Evolutionary conservation across 2,113 vertebrate species (phyloP), one percentile per base, ranked within the genome.

Genomic region (Onychostruthus taczanowskii): DNA sequence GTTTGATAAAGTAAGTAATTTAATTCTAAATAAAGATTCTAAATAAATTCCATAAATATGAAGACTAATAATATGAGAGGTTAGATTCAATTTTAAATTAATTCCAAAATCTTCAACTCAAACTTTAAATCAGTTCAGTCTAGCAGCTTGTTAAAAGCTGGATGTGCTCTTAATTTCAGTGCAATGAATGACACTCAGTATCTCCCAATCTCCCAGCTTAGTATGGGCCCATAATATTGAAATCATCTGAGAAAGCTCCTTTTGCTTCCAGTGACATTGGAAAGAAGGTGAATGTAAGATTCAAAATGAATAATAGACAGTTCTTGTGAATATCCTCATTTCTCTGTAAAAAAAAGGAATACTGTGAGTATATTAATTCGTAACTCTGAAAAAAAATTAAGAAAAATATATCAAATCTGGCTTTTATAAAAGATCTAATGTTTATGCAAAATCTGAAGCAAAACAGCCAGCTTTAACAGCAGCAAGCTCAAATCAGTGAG

Each of bases 1-100:
- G 49, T 52, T 70, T 87, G 73, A 92, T 80, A 66, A n/a, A 89
- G 39, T 55, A 90, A 87, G 39, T 78, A 17, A 74, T 91, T 91
- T 87, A 78, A 78, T 89, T 84, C 72, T 84, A 92, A 90, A 87
- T n/a, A 70, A 37, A 66, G 4, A 87, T 87, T 58, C 31, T 84
- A 91, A 93, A 91, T 87, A 64, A 81, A 70, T 78, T 93, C 52
- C 21, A 82, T 67, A 94, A 84, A 59, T 74, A 84, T 35, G 58
- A 91, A 77, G 43, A 84, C 66, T 84, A 91, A 84, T 87, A 78
- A 87, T 84, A 41, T 35, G 30, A 89, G 77, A 75, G 28, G 59
- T 81, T 78, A 64, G 44, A 89, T 91, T 87, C 20, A 84, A 84
- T 81, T 87, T 94, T 55, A 93, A 95, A 87, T 93, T 55, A 87